Conservation (phyloP, 2,797 vertebrate species). For the Rhyacichthys aspro region DNA sequence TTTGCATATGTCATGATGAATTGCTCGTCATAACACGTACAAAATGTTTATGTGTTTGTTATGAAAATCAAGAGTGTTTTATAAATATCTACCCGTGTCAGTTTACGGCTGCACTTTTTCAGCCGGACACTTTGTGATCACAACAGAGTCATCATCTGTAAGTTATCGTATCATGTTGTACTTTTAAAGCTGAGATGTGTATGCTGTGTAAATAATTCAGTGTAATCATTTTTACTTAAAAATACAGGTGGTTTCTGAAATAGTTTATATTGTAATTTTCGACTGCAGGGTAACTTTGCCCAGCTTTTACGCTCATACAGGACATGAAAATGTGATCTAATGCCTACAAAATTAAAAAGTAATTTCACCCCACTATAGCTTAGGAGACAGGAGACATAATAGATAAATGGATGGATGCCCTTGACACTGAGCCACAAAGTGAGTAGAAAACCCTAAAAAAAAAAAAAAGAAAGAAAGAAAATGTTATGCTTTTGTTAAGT, state of each 20-base stretch:
- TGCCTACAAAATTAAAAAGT: neutral
- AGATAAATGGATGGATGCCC: constrained; percentile 8
- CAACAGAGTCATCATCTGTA: constrained; percentile 44
- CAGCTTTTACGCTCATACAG: no score
- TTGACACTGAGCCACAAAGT: constrained; percentile 8
- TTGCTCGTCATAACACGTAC: constrained; percentile 12
- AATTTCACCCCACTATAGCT: neutral
- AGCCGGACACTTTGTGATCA: neutral
- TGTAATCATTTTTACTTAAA: no score
- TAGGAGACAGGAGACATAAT: neutral
- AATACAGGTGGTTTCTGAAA: no score
- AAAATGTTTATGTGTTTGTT: constrained; percentile 50
- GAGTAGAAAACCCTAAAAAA: constrained; percentile 19
- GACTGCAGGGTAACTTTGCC: no score
- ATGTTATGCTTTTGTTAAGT: neutral
- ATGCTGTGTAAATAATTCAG: no score
- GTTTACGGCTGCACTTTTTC: neutral
- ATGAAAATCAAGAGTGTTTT: constrained; percentile 60
- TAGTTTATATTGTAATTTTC: no score
- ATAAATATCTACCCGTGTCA: constrained; percentile 13
- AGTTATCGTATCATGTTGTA: constrained; percentile 25
- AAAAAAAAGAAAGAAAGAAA: no score
- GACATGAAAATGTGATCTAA: no score
- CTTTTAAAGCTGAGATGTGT: neutral
- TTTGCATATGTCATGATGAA: constrained; percentile 65